These are phyloP conservation scores for Setophaga coronata DNA, from an alignment of 2,113 vertebrate genomes.

Conservation along the genomic window DNA sequence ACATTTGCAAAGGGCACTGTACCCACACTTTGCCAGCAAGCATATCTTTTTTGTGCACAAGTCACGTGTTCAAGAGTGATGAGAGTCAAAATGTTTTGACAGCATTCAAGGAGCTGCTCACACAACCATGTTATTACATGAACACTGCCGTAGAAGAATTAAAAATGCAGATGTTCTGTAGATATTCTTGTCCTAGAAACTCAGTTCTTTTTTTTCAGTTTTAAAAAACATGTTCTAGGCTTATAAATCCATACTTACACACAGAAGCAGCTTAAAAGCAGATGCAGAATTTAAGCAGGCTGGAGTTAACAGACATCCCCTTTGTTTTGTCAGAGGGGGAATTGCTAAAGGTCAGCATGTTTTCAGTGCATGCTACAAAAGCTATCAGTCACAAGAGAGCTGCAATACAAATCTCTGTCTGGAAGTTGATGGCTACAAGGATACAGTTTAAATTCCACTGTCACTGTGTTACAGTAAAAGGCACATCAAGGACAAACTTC, in stretches of 20 bases:
- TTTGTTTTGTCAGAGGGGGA: neutral
- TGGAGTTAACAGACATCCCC: neutral
- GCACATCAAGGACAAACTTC: neutral
- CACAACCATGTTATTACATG: rapidly evolving
- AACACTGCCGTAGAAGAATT: neutral
- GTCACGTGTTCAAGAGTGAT: neutral
- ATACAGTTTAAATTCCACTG: neutral
- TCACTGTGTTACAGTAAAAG: neutral
- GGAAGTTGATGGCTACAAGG: neutral
- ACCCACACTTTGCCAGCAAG: neutral
- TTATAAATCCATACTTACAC: neutral
- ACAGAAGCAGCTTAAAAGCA: neutral
- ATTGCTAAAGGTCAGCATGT: neutral
- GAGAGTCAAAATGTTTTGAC: neutral
- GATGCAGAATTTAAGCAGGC: neutral
- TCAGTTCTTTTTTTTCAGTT: neutral
- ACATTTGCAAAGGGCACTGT: neutral
- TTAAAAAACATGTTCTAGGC: neutral
- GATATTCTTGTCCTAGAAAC: neutral
- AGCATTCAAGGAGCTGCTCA: neutral
- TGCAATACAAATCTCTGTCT: neutral
- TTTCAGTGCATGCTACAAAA: neutral
- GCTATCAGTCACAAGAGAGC: neutral
- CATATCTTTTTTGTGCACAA: neutral
- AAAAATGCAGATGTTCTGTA: neutral